Percentiles rank a stretch among this genome's conserved stretches.
phyloP scores from a whole-genome alignment of 2,888 invertebrate species.

The Oeneis ivallda region DNA sequence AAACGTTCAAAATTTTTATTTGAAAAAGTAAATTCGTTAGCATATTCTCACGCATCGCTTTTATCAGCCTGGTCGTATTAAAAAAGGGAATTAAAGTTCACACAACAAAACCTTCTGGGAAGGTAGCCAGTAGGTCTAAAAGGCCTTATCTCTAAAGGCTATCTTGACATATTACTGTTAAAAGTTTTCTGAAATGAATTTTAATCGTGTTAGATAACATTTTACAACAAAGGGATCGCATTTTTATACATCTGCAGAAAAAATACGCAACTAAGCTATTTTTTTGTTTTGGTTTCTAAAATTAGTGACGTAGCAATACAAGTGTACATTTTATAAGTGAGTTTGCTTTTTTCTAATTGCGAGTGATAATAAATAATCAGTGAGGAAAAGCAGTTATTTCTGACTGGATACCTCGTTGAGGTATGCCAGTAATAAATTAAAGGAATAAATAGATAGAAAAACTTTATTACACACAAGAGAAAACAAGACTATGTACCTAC shows the following conservation, averaged over 20 bases:
- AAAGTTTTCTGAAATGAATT: conserved; percentile 58
- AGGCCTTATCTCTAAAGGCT: conserved; percentile 49
- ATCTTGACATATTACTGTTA: conserved; percentile 61
- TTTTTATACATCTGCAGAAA: conserved; percentile 42
- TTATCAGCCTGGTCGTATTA: conserved; percentile 13
- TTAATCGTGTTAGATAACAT: conserved; percentile 54
- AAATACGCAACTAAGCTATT: too few relatives aligned
- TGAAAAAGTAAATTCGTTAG: conserved; percentile 6
- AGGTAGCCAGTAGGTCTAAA: conserved; percentile 51
- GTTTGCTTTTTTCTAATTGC: too few relatives aligned
- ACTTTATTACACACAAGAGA: too few relatives aligned
- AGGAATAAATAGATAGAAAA: too few relatives aligned
- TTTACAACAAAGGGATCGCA: conserved; percentile 50
- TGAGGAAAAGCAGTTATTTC: too few relatives aligned
- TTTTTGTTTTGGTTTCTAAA: not conserved
- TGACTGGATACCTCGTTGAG: too few relatives aligned
- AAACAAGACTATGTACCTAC: too few relatives aligned
- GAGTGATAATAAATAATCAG: too few relatives aligned
- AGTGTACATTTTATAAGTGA: too few relatives aligned
- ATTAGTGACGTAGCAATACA: not conserved
- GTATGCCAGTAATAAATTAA: too few relatives aligned
- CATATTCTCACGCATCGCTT: conserved; percentile 17
- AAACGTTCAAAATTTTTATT: not conserved
- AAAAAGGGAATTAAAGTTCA: conserved; percentile 30
- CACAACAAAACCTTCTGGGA: conserved; percentile 54